These are phyloP conservation scores for Calcarius ornatus DNA, from an alignment of 2,113 vertebrate species.

Conservation along the genomic window DNA sequence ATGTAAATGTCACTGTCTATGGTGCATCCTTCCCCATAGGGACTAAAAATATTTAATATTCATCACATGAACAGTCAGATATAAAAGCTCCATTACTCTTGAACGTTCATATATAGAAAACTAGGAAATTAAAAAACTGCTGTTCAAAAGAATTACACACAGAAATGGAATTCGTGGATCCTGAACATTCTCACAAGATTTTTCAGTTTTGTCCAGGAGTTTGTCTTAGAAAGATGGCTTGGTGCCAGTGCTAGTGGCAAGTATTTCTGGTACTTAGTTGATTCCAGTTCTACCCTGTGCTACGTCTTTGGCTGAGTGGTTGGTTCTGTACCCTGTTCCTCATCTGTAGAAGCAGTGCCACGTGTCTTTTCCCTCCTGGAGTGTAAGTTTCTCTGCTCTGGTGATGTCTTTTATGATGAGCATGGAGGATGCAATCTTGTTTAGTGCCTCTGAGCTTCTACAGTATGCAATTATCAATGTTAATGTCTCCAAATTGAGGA, in stretches of 20 bases:
- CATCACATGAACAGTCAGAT: not conserved
- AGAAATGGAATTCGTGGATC: not conserved
- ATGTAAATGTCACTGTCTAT: not conserved
- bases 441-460: not conserved
- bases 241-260: not conserved
- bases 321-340: not conserved
- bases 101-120: not conserved
- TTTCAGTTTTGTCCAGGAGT: not conserved
- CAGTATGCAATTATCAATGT: not conserved
- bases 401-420: not conserved
- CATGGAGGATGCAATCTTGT: not conserved
- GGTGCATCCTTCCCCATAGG: not conserved
- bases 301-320: not conserved
- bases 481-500: constrained; percentile 21
- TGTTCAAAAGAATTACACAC: not conserved
- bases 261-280: not conserved
- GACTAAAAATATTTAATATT: not conserved
- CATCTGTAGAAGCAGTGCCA: not conserved
- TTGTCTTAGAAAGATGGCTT: not conserved
- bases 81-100: not conserved
- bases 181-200: not conserved
- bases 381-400: not conserved
- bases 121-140: not conserved
- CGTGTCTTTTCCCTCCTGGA: not conserved
- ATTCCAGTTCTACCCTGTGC: not conserved